A percentile compares a stretch with the other conserved stretches of the same genome.
Evolutionary conservation across 2,888 invertebrate genomes (phyloP).

Genomic region (Encarsia formosa): DNA sequence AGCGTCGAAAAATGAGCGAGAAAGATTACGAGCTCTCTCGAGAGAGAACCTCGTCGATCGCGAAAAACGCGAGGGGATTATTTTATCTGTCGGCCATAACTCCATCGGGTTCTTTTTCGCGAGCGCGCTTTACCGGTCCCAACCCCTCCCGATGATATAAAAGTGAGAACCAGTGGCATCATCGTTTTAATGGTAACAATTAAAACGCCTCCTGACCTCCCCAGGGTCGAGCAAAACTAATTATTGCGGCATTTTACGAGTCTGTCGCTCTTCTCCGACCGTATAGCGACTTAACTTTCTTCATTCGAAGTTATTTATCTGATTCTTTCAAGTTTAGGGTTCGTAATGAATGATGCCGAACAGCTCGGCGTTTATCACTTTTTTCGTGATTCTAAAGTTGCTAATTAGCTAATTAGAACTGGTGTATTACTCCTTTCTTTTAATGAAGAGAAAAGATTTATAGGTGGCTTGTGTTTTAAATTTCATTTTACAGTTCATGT

Average conservation of each 20-base stretch:
- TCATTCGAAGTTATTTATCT: constrained; percentile 11
- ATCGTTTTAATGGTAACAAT: constrained; percentile 43
- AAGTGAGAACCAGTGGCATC: background rate
- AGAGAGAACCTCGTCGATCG: constrained; percentile 12
- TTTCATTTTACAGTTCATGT: too few species aligned
- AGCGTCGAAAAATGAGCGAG: background rate
- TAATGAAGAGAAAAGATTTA: background rate
- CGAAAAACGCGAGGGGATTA: background rate
- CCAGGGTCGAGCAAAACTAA: constrained; percentile 41
- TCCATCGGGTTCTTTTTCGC: constrained; percentile 11
- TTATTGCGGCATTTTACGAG: constrained; percentile 41
- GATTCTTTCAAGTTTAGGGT: background rate
- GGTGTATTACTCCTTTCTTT: constrained; percentile 1
- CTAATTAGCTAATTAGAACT: constrained; percentile 22
- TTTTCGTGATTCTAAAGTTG: constrained; percentile 8
- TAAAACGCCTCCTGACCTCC: constrained; percentile 35
- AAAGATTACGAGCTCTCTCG: constrained; percentile 15
- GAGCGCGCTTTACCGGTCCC: background rate
- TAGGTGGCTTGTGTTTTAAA: background rate
- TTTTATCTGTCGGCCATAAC: constrained; percentile 24
- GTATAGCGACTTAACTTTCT: constrained; percentile 3
- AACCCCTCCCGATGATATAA: background rate
- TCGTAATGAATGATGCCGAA: constrained; percentile 4
- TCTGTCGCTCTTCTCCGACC: constrained; percentile 14
- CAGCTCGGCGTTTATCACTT: constrained; percentile 6